phyloP scores from a whole-genome alignment of 2,888 invertebrate species.

The Eurytoma californica region DNA sequence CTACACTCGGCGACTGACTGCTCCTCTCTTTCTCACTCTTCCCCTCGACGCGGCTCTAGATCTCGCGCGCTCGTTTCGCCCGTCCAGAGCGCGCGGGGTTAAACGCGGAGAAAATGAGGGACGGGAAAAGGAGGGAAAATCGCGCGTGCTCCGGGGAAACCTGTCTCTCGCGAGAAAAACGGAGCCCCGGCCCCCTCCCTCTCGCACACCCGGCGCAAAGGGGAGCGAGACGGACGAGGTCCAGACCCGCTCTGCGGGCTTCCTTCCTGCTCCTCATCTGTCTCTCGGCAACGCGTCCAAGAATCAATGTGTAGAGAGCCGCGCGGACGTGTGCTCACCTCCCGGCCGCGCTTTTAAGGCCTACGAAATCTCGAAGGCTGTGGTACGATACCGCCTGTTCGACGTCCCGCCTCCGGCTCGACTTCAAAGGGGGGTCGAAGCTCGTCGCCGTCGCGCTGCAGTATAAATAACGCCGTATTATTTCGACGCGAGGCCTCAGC shows the following conservation, averaged over 20 bases:
- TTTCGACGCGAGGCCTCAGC: no score
- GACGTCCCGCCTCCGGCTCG: no score
- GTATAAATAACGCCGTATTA: no score
- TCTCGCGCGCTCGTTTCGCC: conserved; percentile 48
- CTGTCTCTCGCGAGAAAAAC: conserved; percentile 23
- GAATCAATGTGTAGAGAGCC: conserved; percentile 17
- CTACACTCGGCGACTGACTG: neutral
- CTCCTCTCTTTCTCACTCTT: neutral
- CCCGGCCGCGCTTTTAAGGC: neutral
- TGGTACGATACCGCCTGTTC: no score
- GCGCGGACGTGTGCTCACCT: no score
- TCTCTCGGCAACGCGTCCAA: neutral
- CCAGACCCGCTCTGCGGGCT: neutral
- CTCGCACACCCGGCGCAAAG: neutral
- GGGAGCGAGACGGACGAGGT: neutral
- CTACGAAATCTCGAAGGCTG: neutral
- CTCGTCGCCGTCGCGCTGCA: no score
- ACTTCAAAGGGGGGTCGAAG: no score
- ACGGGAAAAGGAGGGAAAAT: conserved; percentile 11
- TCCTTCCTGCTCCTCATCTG: conserved; percentile 12
- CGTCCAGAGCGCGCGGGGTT: neutral
- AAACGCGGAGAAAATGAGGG: neutral
- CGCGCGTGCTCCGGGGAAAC: neutral
- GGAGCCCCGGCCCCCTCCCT: neutral
- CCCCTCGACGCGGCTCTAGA: neutral